Evolutionary conservation across 2,113 vertebrate genomes (phyloP).

Genomic region (Fulica atra): DNA sequence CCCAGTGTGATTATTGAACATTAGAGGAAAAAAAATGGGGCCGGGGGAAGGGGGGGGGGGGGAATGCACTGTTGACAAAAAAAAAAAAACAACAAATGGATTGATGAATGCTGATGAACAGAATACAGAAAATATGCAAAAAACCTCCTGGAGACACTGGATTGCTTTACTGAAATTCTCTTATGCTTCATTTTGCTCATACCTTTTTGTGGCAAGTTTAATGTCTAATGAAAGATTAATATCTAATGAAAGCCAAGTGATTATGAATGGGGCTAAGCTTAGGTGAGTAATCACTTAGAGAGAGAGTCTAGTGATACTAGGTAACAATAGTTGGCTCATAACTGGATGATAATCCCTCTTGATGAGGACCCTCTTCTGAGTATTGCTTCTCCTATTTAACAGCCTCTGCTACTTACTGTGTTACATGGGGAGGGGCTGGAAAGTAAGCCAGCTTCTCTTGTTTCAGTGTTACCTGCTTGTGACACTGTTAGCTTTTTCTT

Average conservation of each 20-base stretch:
- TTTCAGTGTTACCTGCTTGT: not conserved
- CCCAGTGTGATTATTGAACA: not conserved
- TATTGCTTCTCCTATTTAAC: not conserved
- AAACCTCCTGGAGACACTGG: not conserved
- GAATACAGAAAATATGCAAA: not conserved
- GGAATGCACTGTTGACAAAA: not conserved
- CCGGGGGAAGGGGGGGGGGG: fast-evolving
- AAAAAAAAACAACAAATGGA: not conserved
- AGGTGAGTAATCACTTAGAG: not conserved
- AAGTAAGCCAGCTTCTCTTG: not conserved
- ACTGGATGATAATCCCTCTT: not conserved
- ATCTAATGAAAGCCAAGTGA: not conserved
- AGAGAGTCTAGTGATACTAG: not conserved
- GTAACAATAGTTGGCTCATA: not conserved
- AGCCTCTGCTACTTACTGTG: not conserved
- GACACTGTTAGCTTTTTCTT: not conserved
- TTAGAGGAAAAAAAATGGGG: not conserved
- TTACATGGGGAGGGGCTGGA: not conserved
- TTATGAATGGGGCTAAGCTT: not conserved
- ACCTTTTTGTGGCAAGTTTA: not conserved
- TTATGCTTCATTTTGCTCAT: not conserved
- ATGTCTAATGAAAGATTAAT: not conserved
- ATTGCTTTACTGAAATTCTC: not conserved
- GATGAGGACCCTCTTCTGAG: not conserved
- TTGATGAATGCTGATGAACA: not conserved